Base-by-base conservation (phyloP, 2,797 vertebrate species). In the Pantherophis vulpinus region DNA sequence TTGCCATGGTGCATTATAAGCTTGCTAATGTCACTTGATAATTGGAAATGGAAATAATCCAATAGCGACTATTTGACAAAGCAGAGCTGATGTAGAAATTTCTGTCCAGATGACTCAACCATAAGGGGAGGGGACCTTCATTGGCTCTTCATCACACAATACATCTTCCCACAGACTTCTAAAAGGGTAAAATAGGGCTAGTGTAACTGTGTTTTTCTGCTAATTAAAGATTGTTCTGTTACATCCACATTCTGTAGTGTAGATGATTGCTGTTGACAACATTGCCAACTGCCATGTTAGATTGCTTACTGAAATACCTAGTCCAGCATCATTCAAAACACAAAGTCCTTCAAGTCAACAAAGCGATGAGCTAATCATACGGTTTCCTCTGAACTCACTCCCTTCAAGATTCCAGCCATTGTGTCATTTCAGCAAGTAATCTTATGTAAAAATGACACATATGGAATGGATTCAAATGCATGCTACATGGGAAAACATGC, bases 221-320 rank as follows among this genome's bases (percentile, higher is more conserved):
- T 93, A 96, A 91, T 32, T 94, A 87, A 42, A 89, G 23, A 5
- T 27, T 93, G 42, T 94, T 94, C 92, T 70, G 88, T 66, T 51
- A 89, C 1, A 29, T 79, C 56, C 92, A 0, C 3, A 60, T 88
- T 90, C 89, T 54, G 70, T 55, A 56, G 8, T 54, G 13, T 54
- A 74, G 55, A 79, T 54, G 51, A 59, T 91, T 79, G 37, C 13
- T 88, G 37, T 29, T 88, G 13, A 51, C 32, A 63, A 58, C n/a
- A 11, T 93, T 27, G 32, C 47, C 58, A 91, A 79, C 55, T 86
- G 58, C 27, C 58, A 91, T 63, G 47, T 37, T 58, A 54, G 54
- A 42, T 20, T 27, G 55, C 27, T 79, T 83, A 16, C 66, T 47
- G 61, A 74, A 89, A 42, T 32, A 23, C 58, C 56, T 59, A 59